A percentile compares a stretch with the other conserved stretches of the same genome.
Conservation (phyloP, 2,113 vertebrate species). For the Carollia perspicillata region DNA sequence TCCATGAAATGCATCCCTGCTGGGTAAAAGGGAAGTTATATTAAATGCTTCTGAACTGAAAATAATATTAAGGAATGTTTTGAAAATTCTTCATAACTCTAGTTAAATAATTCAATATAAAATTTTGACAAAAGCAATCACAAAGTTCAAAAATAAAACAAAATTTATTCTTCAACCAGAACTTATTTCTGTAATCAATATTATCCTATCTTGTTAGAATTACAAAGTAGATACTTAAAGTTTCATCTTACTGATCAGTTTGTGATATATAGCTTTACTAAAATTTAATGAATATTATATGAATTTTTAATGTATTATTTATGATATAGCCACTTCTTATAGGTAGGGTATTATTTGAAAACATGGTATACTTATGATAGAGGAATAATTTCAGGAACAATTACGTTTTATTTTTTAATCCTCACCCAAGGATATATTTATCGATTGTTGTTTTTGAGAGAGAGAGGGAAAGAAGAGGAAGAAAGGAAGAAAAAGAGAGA, state of each 20-base stretch:
- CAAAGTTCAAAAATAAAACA: neutral
- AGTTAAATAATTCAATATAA: neutral
- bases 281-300: neutral
- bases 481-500: no score
- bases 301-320: neutral
- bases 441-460: neutral
- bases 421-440: neutral
- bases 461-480: neutral
- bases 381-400: neutral
- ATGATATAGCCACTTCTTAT: neutral
- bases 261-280: neutral
- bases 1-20: neutral
- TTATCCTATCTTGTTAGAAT: neutral
- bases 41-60: neutral
- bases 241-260: neutral
- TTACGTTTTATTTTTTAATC: neutral
- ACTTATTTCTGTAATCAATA: neutral
- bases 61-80: neutral
- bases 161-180: neutral
- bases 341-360: neutral
- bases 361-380: neutral
- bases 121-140: neutral
- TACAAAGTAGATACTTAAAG: neutral
- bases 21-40: neutral
- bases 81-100: neutral